These are phyloP conservation scores for Limnephilus marmoratus DNA, from an alignment of 2,888 invertebrate species.

Conservation along the genomic window DNA sequence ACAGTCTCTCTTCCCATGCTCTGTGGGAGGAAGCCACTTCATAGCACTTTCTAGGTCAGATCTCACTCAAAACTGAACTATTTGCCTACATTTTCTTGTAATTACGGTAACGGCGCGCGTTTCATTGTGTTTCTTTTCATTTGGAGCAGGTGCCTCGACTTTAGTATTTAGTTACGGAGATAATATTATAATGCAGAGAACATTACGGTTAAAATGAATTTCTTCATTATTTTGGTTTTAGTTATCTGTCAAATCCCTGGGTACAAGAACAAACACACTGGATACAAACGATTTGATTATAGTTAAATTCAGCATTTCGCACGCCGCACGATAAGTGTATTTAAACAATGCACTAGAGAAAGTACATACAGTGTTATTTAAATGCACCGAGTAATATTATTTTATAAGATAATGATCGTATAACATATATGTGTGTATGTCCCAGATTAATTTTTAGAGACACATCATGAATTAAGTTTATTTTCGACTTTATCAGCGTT, in stretches of 20 bases:
- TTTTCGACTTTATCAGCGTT: not conserved
- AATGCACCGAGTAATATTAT: not conserved
- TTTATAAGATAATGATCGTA: not conserved
- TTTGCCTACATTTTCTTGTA: constrained; percentile 42
- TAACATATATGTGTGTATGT: not conserved
- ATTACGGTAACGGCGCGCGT: constrained; percentile 5
- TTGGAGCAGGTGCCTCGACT: not conserved
- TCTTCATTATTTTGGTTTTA: not conserved
- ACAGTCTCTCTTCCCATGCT: not conserved
- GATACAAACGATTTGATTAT: not conserved
- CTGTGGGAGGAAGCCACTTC: constrained; percentile 10
- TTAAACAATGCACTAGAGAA: not conserved
- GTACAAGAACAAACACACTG: not conserved
- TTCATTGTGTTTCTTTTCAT: constrained; percentile 19
- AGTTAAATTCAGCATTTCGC: not conserved
- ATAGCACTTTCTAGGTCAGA: constrained; percentile 33
- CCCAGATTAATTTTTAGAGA: not conserved
- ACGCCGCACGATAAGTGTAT: not conserved
- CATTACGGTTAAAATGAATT: not conserved
- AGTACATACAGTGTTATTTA: not conserved
- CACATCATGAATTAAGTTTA: not conserved
- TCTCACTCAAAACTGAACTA: constrained; percentile 31
- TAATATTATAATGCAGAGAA: not conserved
- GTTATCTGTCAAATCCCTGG: not conserved
- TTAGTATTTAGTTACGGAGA: not conserved